phyloP scores from a whole-genome alignment of 2,797 vertebrate species.

The Numenius phaeopus region DNA sequence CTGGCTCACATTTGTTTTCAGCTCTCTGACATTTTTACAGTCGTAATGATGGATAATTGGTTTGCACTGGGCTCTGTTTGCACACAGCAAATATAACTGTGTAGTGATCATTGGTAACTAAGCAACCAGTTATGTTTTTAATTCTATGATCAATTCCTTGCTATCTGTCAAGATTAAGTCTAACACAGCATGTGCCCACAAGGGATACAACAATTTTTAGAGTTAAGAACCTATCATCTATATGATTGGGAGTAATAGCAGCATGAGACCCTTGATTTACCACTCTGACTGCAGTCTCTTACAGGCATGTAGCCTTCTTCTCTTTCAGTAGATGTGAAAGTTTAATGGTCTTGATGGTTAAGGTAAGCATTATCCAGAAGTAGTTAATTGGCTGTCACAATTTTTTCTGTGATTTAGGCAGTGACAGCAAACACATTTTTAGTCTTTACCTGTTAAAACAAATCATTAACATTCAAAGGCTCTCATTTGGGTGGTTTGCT shows the following conservation, averaged over 20 bases:
- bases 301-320: not conserved
- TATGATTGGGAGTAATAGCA: not conserved
- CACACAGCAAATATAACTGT: constrained; percentile 35
- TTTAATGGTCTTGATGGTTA: not conserved
- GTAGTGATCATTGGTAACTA: constrained; percentile 52
- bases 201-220: not conserved
- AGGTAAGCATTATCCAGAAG: not conserved
- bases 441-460: not conserved
- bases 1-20: not conserved
- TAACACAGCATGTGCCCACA: not conserved
- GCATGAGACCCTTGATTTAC: not conserved
- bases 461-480: not conserved
- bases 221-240: not conserved
- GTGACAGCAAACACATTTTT: not conserved
- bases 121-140: constrained; percentile 65
- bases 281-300: not conserved
- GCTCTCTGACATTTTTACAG: constrained; percentile 2
- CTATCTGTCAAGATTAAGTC: constrained; percentile 38
- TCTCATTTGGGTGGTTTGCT: not conserved
- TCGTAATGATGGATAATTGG: constrained; percentile 49
- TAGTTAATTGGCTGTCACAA: not conserved
- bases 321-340: not conserved
- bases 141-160: constrained; percentile 55
- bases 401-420: not conserved
- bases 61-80: constrained; percentile 43